Evolutionary conservation across 1,140 invertebrate species (phyloP).

Genomic region (Drosophila quadrilineata): DNA sequence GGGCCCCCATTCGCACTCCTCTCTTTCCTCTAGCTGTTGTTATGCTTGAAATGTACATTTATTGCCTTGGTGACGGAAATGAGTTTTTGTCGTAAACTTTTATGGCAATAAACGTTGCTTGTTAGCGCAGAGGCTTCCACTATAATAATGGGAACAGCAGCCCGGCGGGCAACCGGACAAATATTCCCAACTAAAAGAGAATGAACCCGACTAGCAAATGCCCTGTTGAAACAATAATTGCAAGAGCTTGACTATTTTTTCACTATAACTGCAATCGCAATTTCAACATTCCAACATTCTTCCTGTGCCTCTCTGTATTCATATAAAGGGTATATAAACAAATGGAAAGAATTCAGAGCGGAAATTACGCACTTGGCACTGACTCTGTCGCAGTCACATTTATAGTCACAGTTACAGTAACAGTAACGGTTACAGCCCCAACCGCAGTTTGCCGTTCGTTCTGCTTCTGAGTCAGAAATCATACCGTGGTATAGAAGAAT

Average conservation of each 20-base stretch:
- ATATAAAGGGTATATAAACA: not conserved
- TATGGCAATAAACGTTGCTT: conserved; percentile 77
- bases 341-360: conserved; percentile 17
- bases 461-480: conserved; percentile 38
- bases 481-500: conserved; percentile 45
- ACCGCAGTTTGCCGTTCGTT: conserved; percentile 2
- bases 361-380: conserved; percentile 60
- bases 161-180: not conserved
- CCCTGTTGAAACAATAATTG: too few relatives aligned
- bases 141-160: conserved; percentile 22
- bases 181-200: not conserved
- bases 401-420: not conserved
- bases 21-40: not conserved
- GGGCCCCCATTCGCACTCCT: not conserved
- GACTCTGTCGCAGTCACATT: too few relatives aligned
- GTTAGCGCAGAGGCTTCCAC: conserved; percentile 47
- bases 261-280: not conserved
- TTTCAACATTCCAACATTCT: too few relatives aligned
- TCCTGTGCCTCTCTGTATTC: too few relatives aligned
- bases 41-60: conserved; percentile 51
- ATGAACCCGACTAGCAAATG: not conserved
- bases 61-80: conserved; percentile 73
- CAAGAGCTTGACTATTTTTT: too few relatives aligned
- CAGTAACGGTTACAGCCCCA: not conserved
- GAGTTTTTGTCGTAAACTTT: conserved; percentile 79